phyloP scores from a whole-genome alignment of 1,140 invertebrate species.

The Geopemphigus sp. region DNA sequence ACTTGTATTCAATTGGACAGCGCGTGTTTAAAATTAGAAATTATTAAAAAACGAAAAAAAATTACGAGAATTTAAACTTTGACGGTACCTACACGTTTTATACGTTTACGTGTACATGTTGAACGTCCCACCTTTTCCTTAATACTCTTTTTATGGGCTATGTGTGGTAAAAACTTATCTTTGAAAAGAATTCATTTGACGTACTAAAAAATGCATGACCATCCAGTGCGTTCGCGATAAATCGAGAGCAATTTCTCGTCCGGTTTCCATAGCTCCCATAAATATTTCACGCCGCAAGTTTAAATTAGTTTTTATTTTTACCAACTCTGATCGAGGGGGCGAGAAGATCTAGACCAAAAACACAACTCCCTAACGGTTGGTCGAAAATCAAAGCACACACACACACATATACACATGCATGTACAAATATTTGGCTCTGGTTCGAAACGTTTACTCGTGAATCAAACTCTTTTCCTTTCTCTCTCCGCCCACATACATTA shows the following conservation, averaged over 20 bases:
- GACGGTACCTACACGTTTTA: no score
- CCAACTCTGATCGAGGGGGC: not conserved
- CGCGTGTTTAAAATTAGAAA: not conserved
- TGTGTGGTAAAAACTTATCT: not conserved
- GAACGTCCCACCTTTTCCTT: not conserved
- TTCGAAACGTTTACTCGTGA: constrained; percentile 34
- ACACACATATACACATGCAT: not conserved
- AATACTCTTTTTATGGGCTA: not conserved
- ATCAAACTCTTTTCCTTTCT: constrained; percentile 17
- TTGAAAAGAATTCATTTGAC: constrained; percentile 10
- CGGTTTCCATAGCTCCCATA: not conserved
- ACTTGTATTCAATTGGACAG: not conserved
- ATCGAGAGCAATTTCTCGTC: not conserved
- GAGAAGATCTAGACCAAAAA: not conserved
- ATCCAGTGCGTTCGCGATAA: not conserved
- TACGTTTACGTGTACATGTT: not conserved
- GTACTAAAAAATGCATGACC: constrained; percentile 4
- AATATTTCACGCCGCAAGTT: constrained; percentile 21
- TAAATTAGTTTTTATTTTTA: constrained; percentile 29
- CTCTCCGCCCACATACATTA: not conserved
- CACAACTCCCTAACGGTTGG: constrained; percentile 2
- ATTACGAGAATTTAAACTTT: not conserved
- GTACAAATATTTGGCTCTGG: constrained; percentile 4
- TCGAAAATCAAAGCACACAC: constrained; percentile 17
- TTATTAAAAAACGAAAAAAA: not conserved